Percentiles rank a stretch among this genome's conserved stretches.
phyloP scores from a whole-genome alignment of 2,797 vertebrate species.

The Avahi laniger region DNA sequence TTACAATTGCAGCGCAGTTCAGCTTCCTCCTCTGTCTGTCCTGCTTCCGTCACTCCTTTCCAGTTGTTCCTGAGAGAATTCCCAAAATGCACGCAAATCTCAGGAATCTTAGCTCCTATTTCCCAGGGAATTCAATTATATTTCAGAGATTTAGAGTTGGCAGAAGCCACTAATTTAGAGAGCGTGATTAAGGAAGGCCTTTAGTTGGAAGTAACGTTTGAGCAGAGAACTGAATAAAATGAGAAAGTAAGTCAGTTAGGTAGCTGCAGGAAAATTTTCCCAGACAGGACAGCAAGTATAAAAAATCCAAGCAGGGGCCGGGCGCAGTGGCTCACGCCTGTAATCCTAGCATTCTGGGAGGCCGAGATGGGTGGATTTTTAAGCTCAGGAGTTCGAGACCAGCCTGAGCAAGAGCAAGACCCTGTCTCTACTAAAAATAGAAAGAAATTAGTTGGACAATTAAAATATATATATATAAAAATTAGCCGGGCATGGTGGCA shows the following conservation, averaged over 20 bases:
- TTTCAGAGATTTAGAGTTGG: not conserved
- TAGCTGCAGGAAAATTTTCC: not conserved
- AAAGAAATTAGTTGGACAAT: too few relatives aligned
- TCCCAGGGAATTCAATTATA: not conserved
- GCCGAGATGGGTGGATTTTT: too few relatives aligned
- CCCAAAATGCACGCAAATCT: not conserved
- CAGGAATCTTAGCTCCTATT: not conserved
- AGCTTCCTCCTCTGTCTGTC: not conserved
- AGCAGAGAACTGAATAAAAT: not conserved
- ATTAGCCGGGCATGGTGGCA: too few relatives aligned
- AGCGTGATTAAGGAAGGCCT: not conserved
- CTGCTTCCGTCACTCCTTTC: not conserved
- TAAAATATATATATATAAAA: too few relatives aligned
- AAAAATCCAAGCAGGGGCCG: too few relatives aligned
- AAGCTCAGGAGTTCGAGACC: too few relatives aligned
- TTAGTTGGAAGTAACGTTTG: not conserved
- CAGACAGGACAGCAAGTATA: not conserved
- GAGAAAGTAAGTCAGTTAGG: not conserved
- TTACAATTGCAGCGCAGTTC: not conserved
- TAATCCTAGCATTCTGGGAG: too few relatives aligned
- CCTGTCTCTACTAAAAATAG: too few relatives aligned
- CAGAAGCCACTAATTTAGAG: not conserved
- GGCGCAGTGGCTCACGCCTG: too few relatives aligned
- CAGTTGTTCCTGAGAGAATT: not conserved
- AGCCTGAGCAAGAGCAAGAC: too few relatives aligned